Base-by-base conservation (phyloP, 2,797 vertebrate species). In the Acrossocheilus wenchowensis region DNA sequence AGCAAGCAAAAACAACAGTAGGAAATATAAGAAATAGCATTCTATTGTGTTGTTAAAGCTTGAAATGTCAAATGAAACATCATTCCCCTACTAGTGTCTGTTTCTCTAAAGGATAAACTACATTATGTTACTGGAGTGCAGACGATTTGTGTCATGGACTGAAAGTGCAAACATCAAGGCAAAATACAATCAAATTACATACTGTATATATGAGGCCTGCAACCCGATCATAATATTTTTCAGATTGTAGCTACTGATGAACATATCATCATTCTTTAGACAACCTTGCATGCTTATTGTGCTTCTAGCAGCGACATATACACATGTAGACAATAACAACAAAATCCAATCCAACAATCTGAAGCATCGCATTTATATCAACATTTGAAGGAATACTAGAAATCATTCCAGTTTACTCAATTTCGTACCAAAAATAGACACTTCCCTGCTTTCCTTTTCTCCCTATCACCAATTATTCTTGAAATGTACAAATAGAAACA, bases 231-330 rank as follows among this genome's bases (percentile, higher is more conserved):
- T 92, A 89, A 91, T 85, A 91, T 50, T n/a, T 54, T 82, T 91
- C 87, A 91, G 48, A 89, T 82, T 86, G 73, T 15, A 93, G 91
- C 91, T 91, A 90, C 21, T 78, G 45, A 83, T 45, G 17, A 12
- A 52, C 57, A 52, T 68, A 23, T 78, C 30, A 78, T 68, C 23
- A 82, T 71, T 86, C 21, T 87, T 82, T 81, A 88, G 86, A 93
- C 90, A 85, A 89, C 62, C 89, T 87, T 72, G 90, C 95, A 95
- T 96, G 95, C 95, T 92, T 92, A 90, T 89, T 80, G 84, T 92
- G 91, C 88, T 74, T 88, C 62, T 85, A 77, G 80, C 82, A 90
- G 90, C 78, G n/a, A 84, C 0, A 54, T 36, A 85, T 86, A 89
- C 81, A 80, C 81, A 9, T 80, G 69, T 85, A 60, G 52, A 86